Conservation (phyloP, 1,140 invertebrate genomes). For the Pararge aegeria region DNA sequence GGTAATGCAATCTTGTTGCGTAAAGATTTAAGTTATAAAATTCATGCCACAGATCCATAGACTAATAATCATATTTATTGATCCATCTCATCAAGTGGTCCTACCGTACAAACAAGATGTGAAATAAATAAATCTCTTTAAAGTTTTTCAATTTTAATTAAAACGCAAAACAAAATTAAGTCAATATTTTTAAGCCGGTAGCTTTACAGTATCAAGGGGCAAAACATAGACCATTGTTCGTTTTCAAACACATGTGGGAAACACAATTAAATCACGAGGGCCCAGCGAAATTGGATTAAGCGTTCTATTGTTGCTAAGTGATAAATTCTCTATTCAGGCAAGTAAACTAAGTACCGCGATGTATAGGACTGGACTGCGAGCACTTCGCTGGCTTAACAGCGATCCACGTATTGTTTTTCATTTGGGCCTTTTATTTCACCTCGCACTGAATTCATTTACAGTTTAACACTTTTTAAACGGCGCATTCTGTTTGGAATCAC, state of each 20-base stretch:
- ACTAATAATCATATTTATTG: too few species aligned
- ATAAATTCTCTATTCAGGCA: slow-evolving; percentile 63
- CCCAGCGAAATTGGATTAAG: slow-evolving; percentile 53
- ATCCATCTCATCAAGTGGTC: too few species aligned
- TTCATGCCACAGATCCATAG: too few species aligned
- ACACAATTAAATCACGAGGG: slow-evolving; percentile 53
- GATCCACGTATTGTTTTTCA: slow-evolving; percentile 43
- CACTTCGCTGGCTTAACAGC: slow-evolving; percentile 39
- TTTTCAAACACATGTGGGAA: slow-evolving; percentile 36
- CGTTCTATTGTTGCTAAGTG: slow-evolving; percentile 56
- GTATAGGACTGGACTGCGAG: slow-evolving; percentile 29
- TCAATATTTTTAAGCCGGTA: neutral
- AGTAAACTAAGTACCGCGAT: slow-evolving; percentile 48
- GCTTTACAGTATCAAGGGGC: slow-evolving; percentile 5
- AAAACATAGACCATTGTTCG: slow-evolving; percentile 33
- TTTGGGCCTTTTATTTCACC: neutral
- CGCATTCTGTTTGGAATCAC: neutral
- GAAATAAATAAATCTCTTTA: neutral
- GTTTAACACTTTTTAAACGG: neutral
- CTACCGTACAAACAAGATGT: too few species aligned
- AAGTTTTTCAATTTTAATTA: too few species aligned
- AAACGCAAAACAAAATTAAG: slow-evolving; percentile 7
- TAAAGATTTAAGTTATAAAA: too few species aligned
- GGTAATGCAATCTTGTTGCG: too few species aligned
- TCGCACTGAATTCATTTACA: neutral